Percentiles rank a stretch among this genome's conserved stretches.
These are phyloP conservation scores for Achroia grisella DNA, from an alignment of 1,140 invertebrate genomes.

Conservation along the genomic window DNA sequence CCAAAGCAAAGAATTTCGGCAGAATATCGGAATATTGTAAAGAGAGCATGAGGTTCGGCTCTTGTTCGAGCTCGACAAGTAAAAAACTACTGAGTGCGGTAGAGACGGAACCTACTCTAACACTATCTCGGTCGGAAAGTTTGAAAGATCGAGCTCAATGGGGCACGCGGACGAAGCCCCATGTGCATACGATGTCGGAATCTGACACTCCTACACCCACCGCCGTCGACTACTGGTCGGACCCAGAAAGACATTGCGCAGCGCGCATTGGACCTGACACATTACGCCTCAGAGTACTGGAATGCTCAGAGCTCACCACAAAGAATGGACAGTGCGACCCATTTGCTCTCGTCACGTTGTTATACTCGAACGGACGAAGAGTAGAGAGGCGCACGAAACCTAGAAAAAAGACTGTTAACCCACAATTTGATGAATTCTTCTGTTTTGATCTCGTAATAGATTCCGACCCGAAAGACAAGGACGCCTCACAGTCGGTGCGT, in stretches of 20 bases:
- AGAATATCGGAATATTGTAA: slow-evolving; percentile 65
- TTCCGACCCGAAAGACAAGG: slow-evolving; percentile 71
- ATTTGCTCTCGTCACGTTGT: slow-evolving; percentile 86
- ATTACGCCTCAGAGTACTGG: slow-evolving; percentile 79
- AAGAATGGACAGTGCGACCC: slow-evolving; percentile 94
- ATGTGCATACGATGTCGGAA: slow-evolving; percentile 58
- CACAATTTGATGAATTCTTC: slow-evolving; percentile 91
- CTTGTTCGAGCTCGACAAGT: slow-evolving; percentile 65
- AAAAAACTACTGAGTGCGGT: slow-evolving; percentile 57
- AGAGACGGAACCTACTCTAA: slow-evolving; percentile 47
- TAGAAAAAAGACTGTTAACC: slow-evolving; percentile 91
- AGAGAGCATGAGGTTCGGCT: slow-evolving; percentile 64
- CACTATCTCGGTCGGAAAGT: slow-evolving; percentile 61
- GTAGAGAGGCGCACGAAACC: slow-evolving; percentile 89
- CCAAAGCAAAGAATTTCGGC: slow-evolving; percentile 56
- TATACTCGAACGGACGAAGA: slow-evolving; percentile 86
- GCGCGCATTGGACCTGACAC: slow-evolving; percentile 62
- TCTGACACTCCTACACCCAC: slow-evolving; percentile 57
- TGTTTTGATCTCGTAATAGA: slow-evolving; percentile 86
- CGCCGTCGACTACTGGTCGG: slow-evolving; percentile 68
- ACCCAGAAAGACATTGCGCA: slow-evolving; percentile 61
- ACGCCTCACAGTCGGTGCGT: slow-evolving; percentile 73
- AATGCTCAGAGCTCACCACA: slow-evolving; percentile 90
- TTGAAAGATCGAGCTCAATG: slow-evolving; percentile 60
- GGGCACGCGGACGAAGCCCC: slow-evolving; percentile 46